phyloP scores from a whole-genome alignment of 2,797 vertebrate genomes.

The Eulemur rubriventer region DNA sequence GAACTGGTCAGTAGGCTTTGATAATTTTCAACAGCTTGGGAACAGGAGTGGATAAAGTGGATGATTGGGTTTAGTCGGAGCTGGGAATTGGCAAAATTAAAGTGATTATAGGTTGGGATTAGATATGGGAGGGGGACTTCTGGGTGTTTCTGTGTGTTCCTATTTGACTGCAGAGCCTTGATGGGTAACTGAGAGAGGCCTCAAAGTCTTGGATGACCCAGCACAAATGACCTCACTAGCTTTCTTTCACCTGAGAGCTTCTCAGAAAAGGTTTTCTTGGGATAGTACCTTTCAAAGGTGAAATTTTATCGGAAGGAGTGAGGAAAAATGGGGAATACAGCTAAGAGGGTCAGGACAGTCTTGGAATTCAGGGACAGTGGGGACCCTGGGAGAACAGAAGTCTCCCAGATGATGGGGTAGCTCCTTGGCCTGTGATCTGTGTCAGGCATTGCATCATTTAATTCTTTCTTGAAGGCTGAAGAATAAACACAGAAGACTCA shows the following conservation, averaged over 20 bases:
- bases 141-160: background rate
- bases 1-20: slow-evolving; percentile 23
- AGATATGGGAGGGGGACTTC: background rate
- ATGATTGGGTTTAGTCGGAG: background rate
- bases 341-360: background rate
- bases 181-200: background rate
- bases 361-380: background rate
- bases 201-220: background rate
- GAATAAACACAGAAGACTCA: background rate
- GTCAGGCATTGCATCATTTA: background rate
- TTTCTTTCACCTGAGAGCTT: background rate
- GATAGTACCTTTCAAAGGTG: background rate
- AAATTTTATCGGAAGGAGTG: background rate
- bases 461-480: background rate
- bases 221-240: background rate
- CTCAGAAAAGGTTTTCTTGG: background rate
- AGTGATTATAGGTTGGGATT: background rate
- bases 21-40: slow-evolving; percentile 46
- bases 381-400: background rate
- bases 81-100: slow-evolving; percentile 28
- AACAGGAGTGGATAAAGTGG: slow-evolving; percentile 45
- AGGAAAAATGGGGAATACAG: background rate
- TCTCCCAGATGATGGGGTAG: background rate
- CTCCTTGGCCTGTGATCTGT: background rate
- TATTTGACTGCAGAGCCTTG: background rate